Percentiles rank a stretch among this genome's conserved stretches.
Evolutionary conservation across 2,113 vertebrate genomes (phyloP).

Genomic region (Ophthalmotilapia sp.): DNA sequence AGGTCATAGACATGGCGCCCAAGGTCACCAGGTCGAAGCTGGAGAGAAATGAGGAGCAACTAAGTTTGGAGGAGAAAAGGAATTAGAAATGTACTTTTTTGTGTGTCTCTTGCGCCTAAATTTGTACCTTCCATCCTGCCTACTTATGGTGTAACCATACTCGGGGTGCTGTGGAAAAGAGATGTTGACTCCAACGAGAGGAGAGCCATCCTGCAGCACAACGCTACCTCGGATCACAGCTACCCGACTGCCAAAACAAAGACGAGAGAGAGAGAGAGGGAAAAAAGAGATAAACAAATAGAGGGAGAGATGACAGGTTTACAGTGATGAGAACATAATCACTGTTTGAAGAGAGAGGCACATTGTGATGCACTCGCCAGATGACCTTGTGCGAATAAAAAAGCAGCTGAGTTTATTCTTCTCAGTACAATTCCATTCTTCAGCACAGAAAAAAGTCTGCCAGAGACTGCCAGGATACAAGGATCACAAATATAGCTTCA

Average conservation of each 20-base stretch:
- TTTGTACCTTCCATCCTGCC: slow-evolving; percentile 90
- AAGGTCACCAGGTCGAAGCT: slow-evolving; percentile 95
- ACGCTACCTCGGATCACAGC: slow-evolving; percentile 91
- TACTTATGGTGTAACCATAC: slow-evolving; percentile 92
- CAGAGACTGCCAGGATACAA: slow-evolving; percentile 31
- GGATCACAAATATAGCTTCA: slow-evolving; percentile 47
- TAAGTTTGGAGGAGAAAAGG: neutral
- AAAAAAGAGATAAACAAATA: neutral
- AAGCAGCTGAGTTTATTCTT: slow-evolving; percentile 20
- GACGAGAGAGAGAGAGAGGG: neutral
- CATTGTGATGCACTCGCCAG: slow-evolving; percentile 11
- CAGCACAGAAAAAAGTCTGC: slow-evolving; percentile 1
- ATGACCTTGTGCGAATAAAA: slow-evolving; percentile 40
- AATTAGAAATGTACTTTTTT: neutral
- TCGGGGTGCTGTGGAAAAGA: slow-evolving; percentile 91
- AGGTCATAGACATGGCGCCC: slow-evolving; percentile 86
- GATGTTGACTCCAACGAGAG: slow-evolving; percentile 94
- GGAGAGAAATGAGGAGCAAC: neutral
- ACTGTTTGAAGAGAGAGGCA: slow-evolving; percentile 42
- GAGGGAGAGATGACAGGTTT: slow-evolving; percentile 29
- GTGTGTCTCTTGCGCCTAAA: neutral
- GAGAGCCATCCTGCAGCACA: slow-evolving; percentile 83
- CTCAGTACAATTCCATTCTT: slow-evolving; percentile 13
- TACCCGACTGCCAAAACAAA: slow-evolving; percentile 74
- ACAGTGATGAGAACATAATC: slow-evolving; percentile 49